Percentiles rank a stretch among this genome's conserved stretches.
Conservation (phyloP, 2,113 vertebrate genomes). For the Pseudolaguvia tuberculata region DNA sequence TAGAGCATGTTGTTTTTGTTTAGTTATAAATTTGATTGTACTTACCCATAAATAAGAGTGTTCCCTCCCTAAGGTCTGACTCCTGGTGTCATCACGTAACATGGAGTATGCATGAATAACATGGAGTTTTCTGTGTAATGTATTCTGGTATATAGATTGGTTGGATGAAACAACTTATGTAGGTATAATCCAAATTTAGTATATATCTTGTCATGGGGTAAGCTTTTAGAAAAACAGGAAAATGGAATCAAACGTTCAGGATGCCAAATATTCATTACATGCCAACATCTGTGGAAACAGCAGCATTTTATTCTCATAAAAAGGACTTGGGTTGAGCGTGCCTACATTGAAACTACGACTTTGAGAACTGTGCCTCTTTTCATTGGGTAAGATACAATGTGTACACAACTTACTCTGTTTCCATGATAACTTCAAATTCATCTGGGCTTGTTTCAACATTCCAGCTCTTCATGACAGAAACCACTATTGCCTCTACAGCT, state of each 20-base stretch:
- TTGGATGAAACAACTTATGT: background rate
- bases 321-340: conserved; percentile 1
- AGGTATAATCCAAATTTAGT: background rate
- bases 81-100: too few relatives aligned
- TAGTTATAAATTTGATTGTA: too few relatives aligned
- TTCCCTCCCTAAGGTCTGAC: too few relatives aligned
- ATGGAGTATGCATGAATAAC: background rate
- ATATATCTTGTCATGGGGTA: background rate
- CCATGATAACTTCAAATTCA: conserved; percentile 44
- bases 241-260: conserved; percentile 22
- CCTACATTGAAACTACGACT: background rate
- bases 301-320: conserved; percentile 16
- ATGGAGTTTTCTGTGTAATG: background rate
- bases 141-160: background rate
- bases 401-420: conserved; percentile 45
- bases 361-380: conserved; percentile 34
- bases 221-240: background rate
- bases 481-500: conserved; percentile 45
- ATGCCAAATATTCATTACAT: conserved; percentile 34
- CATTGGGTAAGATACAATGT: conserved; percentile 39
- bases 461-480: conserved; percentile 49
- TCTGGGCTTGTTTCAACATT: conserved; percentile 43
- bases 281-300: conserved; percentile 28
- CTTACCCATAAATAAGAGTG: too few relatives aligned
- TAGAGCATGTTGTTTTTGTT: too few relatives aligned